These are phyloP conservation scores for Cynodonichthys magdalenae DNA, from an alignment of 2,797 vertebrate species.

Conservation along the genomic window DNA sequence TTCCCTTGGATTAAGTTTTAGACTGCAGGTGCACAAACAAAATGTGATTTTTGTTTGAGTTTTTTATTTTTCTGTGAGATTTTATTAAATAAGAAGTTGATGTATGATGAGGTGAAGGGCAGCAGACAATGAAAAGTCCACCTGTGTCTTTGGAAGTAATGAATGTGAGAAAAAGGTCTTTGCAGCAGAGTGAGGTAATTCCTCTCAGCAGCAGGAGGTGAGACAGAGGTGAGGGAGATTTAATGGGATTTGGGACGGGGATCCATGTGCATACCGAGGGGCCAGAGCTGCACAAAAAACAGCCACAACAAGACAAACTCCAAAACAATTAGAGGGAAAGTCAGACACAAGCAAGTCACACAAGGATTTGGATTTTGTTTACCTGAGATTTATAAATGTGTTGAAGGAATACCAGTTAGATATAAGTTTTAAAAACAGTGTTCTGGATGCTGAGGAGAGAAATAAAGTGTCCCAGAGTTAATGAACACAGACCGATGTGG, in stretches of 20 bases:
- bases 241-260: conserved; percentile 50
- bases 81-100: too few species aligned
- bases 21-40: too few species aligned
- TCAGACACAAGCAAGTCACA: conserved; percentile 1
- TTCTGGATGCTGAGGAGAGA: conserved; percentile 1
- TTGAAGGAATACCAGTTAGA: not conserved
- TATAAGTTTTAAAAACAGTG: not conserved
- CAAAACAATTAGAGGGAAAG: not conserved
- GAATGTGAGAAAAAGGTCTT: conserved; percentile 64
- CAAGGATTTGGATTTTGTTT: not conserved
- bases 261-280: conserved; percentile 36
- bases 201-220: conserved; percentile 55
- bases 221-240: conserved; percentile 63
- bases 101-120: not conserved
- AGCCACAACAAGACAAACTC: not conserved
- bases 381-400: conserved; percentile 2
- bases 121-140: conserved; percentile 1
- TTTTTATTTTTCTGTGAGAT: too few species aligned
- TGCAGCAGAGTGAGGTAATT: conserved; percentile 51
- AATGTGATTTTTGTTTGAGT: too few species aligned
- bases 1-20: too few species aligned
- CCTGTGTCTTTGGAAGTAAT: conserved; percentile 30
- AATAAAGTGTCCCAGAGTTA: conserved; percentile 20
- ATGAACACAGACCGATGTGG: conserved; percentile 30
- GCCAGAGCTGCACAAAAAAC: conserved; percentile 18